Conservation (phyloP, 2,888 invertebrate genomes). For the Acleris cristana region DNA sequence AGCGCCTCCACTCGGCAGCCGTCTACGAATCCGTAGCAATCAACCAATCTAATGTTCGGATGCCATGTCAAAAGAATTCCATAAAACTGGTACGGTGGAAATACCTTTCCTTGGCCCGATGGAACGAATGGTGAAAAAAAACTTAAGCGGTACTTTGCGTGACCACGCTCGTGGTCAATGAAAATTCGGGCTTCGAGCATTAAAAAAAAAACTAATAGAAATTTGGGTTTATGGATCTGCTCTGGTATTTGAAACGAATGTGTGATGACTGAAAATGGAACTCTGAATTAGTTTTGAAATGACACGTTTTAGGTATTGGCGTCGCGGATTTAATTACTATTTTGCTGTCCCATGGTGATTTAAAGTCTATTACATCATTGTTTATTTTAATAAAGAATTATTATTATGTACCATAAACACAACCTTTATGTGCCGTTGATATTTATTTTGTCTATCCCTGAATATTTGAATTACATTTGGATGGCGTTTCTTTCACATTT, state of each 20-base stretch:
- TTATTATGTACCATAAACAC: no score
- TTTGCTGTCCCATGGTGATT: no score
- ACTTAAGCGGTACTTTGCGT: constrained; percentile 78
- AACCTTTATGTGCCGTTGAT: no score
- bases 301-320: no score
- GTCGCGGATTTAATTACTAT: no score
- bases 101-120: constrained; percentile 54
- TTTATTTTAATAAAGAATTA: no score
- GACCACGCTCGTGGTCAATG: constrained; percentile 69
- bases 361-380: no score
- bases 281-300: no score
- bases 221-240: constrained; percentile 7
- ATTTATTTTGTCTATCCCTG: no score
- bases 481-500: no score
- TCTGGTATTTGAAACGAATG: constrained; percentile 1
- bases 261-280: neutral
- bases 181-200: constrained; percentile 55
- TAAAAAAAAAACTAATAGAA: constrained; percentile 19
- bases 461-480: no score
- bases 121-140: constrained; percentile 66
- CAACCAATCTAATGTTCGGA: constrained; percentile 75
- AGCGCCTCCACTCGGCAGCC: constrained; percentile 41
- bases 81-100: constrained; percentile 63
- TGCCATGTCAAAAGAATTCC: constrained; percentile 79
- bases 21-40: constrained; percentile 66